Evolutionary conservation across 2,797 vertebrate species (phyloP), one percentile per base, ranked within the genome.

Genomic region (Antrozous pallidus): DNA sequence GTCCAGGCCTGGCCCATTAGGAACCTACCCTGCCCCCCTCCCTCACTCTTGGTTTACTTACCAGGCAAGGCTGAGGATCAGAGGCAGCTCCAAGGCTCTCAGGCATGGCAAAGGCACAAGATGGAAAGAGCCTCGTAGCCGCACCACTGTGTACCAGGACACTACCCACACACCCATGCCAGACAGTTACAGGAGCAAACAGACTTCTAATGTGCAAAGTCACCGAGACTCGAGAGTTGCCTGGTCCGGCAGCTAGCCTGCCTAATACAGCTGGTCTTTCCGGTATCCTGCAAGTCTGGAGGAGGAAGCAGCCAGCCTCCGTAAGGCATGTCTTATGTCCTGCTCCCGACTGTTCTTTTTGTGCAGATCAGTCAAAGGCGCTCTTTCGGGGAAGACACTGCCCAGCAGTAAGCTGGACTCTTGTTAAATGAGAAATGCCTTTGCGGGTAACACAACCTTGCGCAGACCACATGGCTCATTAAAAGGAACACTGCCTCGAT

Each of bases 341-440:
- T 83, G 65, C 22, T 69, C 31, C 77, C 92, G 49, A 74, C 24
- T 36, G 31, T 42, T 87, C 73, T 45, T 91, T 78, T 63, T 65
- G 79, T 70, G 24, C 73, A 63, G 40, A 56, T 47, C 40, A 81
- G 67, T 71, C 12, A 82, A 89, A 78, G 58, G 45, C 42, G 22
- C 26, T 93, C 61, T 28, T 91, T 79, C 56, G 1, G 7, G 45
- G 67, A 49, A 80, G 49, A 82, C 16, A 71, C 22, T 36, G 51
- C 49, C 45, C 51, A 54, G 42, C 18, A 58, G 47, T 79, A 87
- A 89, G 77, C 63, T 70, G 54, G 77, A 51, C 78, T 65, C 45
- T 87, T 83, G 54, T 22, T 45, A 92, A 94, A 91, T 18, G 31
- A 95, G 67, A 75, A 78, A 83, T 61, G 42, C 40, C 47, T 95